phyloP scores from a whole-genome alignment of 2,888 invertebrate genomes.

The Cartodere bifasciata region DNA sequence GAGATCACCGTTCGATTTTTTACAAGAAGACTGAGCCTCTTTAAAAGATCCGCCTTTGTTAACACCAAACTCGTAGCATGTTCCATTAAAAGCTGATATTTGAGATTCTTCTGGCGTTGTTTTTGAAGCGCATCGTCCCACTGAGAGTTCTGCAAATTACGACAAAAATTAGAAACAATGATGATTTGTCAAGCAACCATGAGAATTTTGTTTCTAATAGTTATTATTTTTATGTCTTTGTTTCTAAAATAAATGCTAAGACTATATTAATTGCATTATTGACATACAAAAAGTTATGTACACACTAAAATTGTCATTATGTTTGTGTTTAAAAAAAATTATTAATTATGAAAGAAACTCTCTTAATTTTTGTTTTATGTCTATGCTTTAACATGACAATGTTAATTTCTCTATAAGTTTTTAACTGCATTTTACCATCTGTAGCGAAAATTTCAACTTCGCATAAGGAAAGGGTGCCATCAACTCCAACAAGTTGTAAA shows the following conservation, averaged over 20 bases:
- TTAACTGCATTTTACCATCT: conserved; percentile 72
- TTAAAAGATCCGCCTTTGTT: conserved; percentile 72
- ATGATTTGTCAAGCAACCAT: too few relatives aligned
- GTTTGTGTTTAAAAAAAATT: too few relatives aligned
- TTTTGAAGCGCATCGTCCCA: conserved; percentile 66
- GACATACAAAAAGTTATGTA: too few relatives aligned
- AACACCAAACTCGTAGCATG: conserved; percentile 81
- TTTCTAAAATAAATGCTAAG: too few relatives aligned
- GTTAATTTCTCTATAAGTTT: too few relatives aligned
- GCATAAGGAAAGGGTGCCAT: conserved; percentile 78
- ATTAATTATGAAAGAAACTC: too few relatives aligned
- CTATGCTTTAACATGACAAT: too few relatives aligned
- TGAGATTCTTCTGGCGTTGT: conserved; percentile 68
- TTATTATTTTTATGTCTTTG: too few relatives aligned
- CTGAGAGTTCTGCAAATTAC: conserved; percentile 57
- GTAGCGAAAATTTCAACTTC: conserved; percentile 89
- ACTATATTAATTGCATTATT: too few relatives aligned
- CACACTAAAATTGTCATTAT: too few relatives aligned
- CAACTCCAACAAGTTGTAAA: conserved; percentile 80
- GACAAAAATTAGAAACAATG: conserved; percentile 2
- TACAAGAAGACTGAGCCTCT: conserved; percentile 65
- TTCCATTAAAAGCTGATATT: conserved; percentile 69
- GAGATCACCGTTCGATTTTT: conserved; percentile 51
- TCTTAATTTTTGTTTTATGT: too few relatives aligned
- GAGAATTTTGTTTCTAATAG: too few relatives aligned